These are phyloP conservation scores for Sciurus vulgaris DNA, from an alignment of 2,797 vertebrate genomes.

Conservation along the genomic window DNA sequence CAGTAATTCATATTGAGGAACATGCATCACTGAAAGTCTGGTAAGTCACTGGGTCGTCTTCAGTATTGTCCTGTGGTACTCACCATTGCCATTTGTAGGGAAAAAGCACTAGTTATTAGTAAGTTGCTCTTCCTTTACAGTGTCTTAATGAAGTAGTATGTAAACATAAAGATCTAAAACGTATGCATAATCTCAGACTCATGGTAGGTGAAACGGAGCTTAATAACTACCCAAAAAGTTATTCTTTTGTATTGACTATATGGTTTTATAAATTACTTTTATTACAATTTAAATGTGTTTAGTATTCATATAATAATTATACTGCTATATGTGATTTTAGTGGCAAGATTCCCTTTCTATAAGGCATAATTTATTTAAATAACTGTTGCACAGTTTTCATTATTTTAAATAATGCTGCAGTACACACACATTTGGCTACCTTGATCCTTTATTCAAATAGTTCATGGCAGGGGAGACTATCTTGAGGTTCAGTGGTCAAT, in stretches of 20 bases:
- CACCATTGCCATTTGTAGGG: background rate
- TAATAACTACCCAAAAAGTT: background rate
- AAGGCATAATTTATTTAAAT: slow-evolving; percentile 14
- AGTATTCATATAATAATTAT: background rate
- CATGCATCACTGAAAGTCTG: background rate
- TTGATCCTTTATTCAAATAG: background rate
- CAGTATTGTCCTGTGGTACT: background rate
- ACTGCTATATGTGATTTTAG: background rate
- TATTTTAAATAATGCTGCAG: background rate
- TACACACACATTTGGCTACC: background rate
- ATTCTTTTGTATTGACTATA: background rate
- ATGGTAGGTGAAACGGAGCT: background rate
- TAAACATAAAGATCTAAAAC: background rate
- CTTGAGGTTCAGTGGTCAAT: background rate
- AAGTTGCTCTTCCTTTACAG: background rate
- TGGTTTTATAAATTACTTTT: slow-evolving; percentile 17
- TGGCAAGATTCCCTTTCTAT: background rate
- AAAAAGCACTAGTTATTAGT: background rate
- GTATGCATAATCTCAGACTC: background rate
- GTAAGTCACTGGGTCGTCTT: background rate
- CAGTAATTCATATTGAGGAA: background rate
- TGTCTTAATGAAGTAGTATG: background rate
- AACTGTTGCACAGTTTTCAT: background rate
- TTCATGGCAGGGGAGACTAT: background rate
- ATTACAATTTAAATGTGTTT: background rate